Base-by-base conservation (phyloP, 1,140 invertebrate genomes). In the Musca vetustissima region DNA sequence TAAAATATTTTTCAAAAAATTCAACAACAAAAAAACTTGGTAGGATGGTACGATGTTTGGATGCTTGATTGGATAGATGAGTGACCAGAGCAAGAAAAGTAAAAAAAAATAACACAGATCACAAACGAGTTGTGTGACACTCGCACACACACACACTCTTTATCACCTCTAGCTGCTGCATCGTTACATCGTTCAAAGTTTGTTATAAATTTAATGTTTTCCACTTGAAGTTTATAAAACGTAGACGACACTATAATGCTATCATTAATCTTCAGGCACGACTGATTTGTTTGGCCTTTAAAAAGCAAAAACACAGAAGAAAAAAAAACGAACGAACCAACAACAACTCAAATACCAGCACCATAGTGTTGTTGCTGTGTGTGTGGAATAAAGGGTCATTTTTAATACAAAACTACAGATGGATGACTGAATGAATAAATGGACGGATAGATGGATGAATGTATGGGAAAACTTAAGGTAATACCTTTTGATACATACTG, bases 231-330 rank as follows among this genome's bases (percentile, higher is more conserved):
- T 61, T 61, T 59, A 36, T 61, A 36, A 61, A 61, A 61, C 57
- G 57, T 70, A 76, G 73, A 72, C 78, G 78, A 80, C 75, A 79
- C 77, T 78, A 79, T 80, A 80, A 80, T 78, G 78, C 78, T 70
- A 74, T 75, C 77, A 80, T 80, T 80, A 80, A 80, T 80, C 78
- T 80, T 80, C 74, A 76, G 75, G 78, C 78, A 79, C 77, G 78
- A 80, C 78, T 80, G 78, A 80, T 80, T 80, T 80, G 78, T 80
- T 80, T 79, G 78, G 76, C 78, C 78, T 55, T 61, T 61, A 61
- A 61, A n/a, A 61, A 61, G 22, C 14, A 7, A 22, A 21, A 21
- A 14, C 24, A 4, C n/a, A n/a, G n/a, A n/a, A n/a, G n/a, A n/a
- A n/a, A n/a, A 64, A 48, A 15, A 13, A n/a, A 57, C 19, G 36